Evolutionary conservation across 1,140 invertebrate species (phyloP), one percentile per base, ranked within the genome.

Genomic region (Conus betulinus): DNA sequence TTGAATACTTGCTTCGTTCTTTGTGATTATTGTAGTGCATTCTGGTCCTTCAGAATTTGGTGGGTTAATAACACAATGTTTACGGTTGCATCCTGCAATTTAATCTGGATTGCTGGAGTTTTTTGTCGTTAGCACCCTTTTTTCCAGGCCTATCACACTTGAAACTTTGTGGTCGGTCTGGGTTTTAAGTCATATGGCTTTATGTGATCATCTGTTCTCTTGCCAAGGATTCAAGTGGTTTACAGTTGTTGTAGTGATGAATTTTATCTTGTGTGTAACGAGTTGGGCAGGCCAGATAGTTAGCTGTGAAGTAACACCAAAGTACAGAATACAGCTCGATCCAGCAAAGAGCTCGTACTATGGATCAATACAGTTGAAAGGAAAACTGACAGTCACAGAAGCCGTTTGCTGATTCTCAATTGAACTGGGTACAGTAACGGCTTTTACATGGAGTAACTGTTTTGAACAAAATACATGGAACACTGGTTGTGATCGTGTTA

Each of bases 1-100:
- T 86, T 91, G 53, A 93, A 91, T 86, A 86, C 93, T 25, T 89
- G 89, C 55, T 71, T 93, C 13, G 92, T 93, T 79, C 91, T 93
- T 5, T 23, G 92, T 20, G 93, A 94, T 67, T 63, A 92, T 20
- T 89, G 90, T 79, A 53, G 93, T 5, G 87, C 81, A 1, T 84
- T 94, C 17, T 88, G 90, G 15, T 93, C 88, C 87, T 92, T 92
- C 13, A 92, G 93, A 52, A 71, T 85, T 23, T 60, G 88, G 10
- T 6, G 60, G 8, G 13, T 71, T 13, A 55, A 91, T 7, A 88
- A 39, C 20, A 51, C 63, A 4, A 90, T 55, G 55, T n/a, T 63
- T 2, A 84, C 90, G 2, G 17, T 63, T 5, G 17, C 90, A 23
- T 11, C 71, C 17, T 83, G 85, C n/a, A 53, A 20, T 10, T 11